Conservation (phyloP, 2,113 vertebrate genomes). For the Heterotis niloticus region DNA sequence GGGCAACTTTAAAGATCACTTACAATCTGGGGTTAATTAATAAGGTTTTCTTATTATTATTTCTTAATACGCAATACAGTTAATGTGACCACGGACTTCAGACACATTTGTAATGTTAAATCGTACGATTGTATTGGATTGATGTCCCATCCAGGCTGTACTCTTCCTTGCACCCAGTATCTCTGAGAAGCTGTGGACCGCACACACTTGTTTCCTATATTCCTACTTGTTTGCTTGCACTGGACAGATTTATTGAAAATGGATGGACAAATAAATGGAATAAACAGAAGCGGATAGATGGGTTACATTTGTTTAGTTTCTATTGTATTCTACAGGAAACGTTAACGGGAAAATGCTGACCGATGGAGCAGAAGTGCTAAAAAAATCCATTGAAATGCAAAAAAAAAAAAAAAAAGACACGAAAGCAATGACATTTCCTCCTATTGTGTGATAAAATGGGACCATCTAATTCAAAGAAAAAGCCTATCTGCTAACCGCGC, state of each 20-base stretch:
- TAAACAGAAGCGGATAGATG: no score
- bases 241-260: no score
- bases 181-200: no score
- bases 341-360: background rate
- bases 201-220: no score
- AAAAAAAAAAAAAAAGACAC: conserved; percentile 1
- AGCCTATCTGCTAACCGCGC: background rate
- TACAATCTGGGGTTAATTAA: background rate
- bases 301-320: background rate
- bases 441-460: background rate
- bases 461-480: background rate
- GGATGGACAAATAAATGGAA: no score
- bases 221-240: no score
- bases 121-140: no score
- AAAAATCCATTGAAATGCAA: background rate
- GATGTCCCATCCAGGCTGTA: no score
- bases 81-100: background rate
- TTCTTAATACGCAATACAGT: background rate
- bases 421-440: background rate
- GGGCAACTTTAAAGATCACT: background rate
- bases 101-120: background rate
- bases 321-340: background rate
- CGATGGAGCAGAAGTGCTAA: background rate
- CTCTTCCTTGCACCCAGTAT: no score
- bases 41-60: background rate